Conservation (phyloP, 2,797 vertebrate species). For the Lagodon rhomboides region DNA sequence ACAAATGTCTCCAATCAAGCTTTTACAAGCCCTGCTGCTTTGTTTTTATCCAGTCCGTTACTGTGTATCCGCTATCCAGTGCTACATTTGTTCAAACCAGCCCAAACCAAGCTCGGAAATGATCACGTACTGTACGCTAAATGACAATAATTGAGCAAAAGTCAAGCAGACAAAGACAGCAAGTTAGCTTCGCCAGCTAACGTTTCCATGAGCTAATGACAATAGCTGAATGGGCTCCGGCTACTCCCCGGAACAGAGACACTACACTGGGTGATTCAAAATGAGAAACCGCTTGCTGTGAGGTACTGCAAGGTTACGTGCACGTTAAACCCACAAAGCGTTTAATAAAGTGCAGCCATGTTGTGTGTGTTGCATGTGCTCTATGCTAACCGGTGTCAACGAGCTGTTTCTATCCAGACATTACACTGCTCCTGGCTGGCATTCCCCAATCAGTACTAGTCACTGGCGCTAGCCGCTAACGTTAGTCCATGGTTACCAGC, state of each 20-base stretch:
- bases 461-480: conserved; percentile 77
- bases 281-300: conserved; percentile 12
- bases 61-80: neutral
- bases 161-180: conserved; percentile 79
- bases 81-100: neutral
- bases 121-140: neutral
- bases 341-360: neutral
- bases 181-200: conserved; percentile 77
- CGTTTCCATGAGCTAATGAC: conserved; percentile 78
- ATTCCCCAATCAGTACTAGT: conserved; percentile 80
- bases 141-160: conserved; percentile 61
- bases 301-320: neutral
- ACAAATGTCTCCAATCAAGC: conserved; percentile 38
- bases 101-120: neutral
- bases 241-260: conserved; percentile 67
- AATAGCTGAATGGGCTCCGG: conserved; percentile 76
- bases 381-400: conserved; percentile 64
- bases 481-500: conserved; percentile 66
- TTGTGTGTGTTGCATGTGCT: conserved; percentile 26
- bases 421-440: conserved; percentile 69
- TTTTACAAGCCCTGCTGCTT: conserved; percentile 33
- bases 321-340: neutral
- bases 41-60: conserved; percentile 31
- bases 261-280: conserved; percentile 30
- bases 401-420: conserved; percentile 65